Conservation (phyloP, 2,888 invertebrate species). For the Erpobdella octoculata region DNA sequence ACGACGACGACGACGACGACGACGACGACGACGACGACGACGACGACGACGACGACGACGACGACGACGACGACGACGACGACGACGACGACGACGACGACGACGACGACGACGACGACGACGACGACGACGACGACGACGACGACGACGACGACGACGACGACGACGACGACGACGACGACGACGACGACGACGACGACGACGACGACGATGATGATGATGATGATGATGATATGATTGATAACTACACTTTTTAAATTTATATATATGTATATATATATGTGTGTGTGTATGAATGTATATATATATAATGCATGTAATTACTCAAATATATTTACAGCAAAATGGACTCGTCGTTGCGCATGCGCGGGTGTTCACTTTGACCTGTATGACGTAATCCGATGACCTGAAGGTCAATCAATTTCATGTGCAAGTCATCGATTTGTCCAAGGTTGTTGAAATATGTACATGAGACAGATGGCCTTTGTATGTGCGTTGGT, state of each 20-base stretch:
- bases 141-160: background rate
- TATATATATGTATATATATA: background rate
- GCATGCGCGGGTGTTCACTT: too few relatives aligned
- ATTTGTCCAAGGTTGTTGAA: background rate
- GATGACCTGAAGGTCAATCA: conserved; percentile 4
- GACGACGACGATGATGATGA: conserved; percentile 17
- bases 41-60: background rate
- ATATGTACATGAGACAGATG: background rate
- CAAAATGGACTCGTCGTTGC: too few relatives aligned
- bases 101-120: background rate
- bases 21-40: background rate
- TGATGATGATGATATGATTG: too few relatives aligned
- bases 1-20: conserved; percentile 12
- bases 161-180: background rate
- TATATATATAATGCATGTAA: too few relatives aligned
- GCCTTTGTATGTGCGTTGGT: background rate
- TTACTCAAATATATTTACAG: too few relatives aligned
- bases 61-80: background rate
- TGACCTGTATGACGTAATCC: conserved; percentile 6
- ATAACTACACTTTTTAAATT: too few relatives aligned
- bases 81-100: background rate
- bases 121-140: background rate
- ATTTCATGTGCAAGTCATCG: conserved; percentile 8
- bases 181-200: conserved; percentile 5
- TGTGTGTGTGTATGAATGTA: background rate